phyloP scores from a whole-genome alignment of 1,140 invertebrate genomes.

The Anthonomus grandis region DNA sequence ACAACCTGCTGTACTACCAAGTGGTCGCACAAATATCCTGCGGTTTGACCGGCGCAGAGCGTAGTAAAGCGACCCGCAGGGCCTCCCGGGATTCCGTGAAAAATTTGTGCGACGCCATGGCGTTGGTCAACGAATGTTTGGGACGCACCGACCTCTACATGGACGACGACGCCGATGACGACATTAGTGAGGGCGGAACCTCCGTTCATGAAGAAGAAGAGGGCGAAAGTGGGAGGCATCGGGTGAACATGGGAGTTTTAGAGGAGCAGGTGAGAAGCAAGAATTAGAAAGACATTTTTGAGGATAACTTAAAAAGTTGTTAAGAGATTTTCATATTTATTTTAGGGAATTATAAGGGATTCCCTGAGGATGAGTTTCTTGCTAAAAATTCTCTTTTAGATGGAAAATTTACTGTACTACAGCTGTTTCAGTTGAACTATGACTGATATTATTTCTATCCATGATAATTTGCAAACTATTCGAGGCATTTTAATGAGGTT shows the following conservation, averaged over 20 bases:
- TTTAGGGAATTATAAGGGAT: too few species aligned
- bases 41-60: conserved; percentile 57
- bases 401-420: too few species aligned
- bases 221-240: conserved; percentile 27
- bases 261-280: conserved; percentile 47
- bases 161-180: conserved; percentile 44
- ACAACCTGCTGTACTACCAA: conserved; percentile 87
- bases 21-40: conserved; percentile 71
- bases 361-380: too few species aligned
- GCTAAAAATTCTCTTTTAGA: too few species aligned
- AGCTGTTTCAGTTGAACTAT: too few species aligned
- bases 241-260: conserved; percentile 49
- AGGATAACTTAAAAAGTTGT: too few species aligned
- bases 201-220: background rate
- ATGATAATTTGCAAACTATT: too few species aligned
- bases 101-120: conserved; percentile 44
- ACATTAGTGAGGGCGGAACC: conserved; percentile 12
- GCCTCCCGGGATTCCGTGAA: conserved; percentile 33
- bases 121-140: conserved; percentile 52
- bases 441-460: too few species aligned
- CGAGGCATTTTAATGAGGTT: too few species aligned
- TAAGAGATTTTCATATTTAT: too few species aligned
- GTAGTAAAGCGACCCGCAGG: conserved; percentile 40
- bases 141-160: conserved; percentile 55
- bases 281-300: too few species aligned